Base-by-base conservation (phyloP, 2,113 vertebrate species). In the Stigmatopora nigra region DNA sequence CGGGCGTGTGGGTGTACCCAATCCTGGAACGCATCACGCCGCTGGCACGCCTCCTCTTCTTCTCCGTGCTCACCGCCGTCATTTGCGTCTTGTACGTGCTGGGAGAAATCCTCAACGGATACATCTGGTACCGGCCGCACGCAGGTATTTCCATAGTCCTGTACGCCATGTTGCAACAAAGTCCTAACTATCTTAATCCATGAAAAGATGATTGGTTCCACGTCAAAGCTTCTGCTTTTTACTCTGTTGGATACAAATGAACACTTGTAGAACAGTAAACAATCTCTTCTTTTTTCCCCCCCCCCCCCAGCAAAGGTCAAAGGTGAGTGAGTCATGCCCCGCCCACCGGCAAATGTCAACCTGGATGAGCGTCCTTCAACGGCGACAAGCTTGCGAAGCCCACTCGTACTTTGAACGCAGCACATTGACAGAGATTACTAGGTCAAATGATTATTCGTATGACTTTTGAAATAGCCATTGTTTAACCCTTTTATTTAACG, bases 1-100 rank as follows among this genome's bases (percentile, higher is more conserved):
- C 97, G 0, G 97, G 97, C 16, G 92, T 99, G 70, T 99, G 96
- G 97, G 96, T 95, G 36, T 99, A 98, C 82, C 96, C 95, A 0
- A 89, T 98, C 76, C 90, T 99, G 86, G 95, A 98, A 72, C 91
- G 92, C 78, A 91, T 97, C 63, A 81, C 91, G 55, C 87, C 92
- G 0, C 77, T 91, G 69, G 90, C 92, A 77, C 94, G 92, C 76
- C 83, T 92, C 70, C 5, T 90, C 70, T 95, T 97, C 88, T 99
- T 99, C 79, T 82, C 88, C 47, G 88, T 67, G 2, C 89, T 92
- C 65, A 92, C 88, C 0, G 3, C 81, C 52, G 72, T 95, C 64
- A 90, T 97, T 69, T 93, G 89, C 1, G 8, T 95, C 64, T 91
- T 94, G 80, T 99, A 99, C 79, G 70, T 95, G 69, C 85, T 99